phyloP scores from a whole-genome alignment of 2,113 vertebrate genomes.

The Camelus dromedarius region DNA sequence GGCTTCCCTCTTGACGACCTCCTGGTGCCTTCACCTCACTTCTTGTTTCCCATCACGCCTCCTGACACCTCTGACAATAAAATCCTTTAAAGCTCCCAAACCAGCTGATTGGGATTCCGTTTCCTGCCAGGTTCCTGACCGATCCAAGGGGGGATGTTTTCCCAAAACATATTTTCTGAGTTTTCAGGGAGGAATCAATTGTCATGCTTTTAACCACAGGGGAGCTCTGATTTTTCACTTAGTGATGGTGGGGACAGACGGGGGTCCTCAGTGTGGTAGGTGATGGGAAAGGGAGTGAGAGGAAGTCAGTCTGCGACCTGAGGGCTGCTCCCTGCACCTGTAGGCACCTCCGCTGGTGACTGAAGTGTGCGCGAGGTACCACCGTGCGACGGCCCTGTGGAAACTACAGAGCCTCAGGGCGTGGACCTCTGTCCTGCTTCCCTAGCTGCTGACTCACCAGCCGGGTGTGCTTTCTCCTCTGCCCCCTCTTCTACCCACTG shows the following conservation, averaged over 20 bases:
- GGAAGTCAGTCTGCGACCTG: neutral
- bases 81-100: neutral
- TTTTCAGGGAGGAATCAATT: neutral
- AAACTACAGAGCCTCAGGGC: accelerated
- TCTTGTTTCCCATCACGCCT: neutral
- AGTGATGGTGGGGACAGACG: neutral
- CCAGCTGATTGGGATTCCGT: neutral
- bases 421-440: accelerated
- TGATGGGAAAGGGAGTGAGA: neutral
- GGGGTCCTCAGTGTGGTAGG: neutral
- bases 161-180: neutral
- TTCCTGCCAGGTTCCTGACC: neutral
- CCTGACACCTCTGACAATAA: neutral
- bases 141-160: neutral
- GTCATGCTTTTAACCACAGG: neutral
- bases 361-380: accelerated
- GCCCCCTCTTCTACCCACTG: neutral
- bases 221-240: neutral
- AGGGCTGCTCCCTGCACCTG: accelerated
- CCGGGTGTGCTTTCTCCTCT: neutral
- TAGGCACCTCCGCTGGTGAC: neutral
- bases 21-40: neutral
- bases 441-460: accelerated
- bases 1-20: neutral
- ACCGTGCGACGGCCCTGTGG: accelerated